These are phyloP conservation scores for Eubasilissa regina DNA, from an alignment of 1,140 invertebrate species.

Conservation along the genomic window DNA sequence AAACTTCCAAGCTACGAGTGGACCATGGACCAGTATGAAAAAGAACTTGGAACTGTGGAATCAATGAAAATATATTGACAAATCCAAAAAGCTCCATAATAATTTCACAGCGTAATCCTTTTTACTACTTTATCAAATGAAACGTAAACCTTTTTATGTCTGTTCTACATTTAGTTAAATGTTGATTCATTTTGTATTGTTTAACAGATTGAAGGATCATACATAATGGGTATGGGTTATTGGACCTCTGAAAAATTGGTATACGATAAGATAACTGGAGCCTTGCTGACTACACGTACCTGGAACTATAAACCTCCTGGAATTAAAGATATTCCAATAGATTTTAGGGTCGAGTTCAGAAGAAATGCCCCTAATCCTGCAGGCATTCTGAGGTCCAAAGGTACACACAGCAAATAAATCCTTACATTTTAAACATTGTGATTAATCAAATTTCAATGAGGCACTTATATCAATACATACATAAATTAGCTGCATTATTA, in stretches of 20 bases:
- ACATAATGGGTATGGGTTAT: conserved; percentile 84
- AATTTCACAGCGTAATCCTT: no score
- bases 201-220: conserved; percentile 82
- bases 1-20: no score
- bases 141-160: no score
- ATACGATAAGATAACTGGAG: conserved; percentile 75
- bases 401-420: conserved; percentile 65
- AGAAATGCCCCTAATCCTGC: conserved; percentile 77
- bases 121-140: no score
- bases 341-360: conserved; percentile 79
- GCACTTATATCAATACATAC: not conserved
- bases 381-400: conserved; percentile 82
- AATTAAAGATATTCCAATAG: conserved; percentile 81
- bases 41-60: no score
- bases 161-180: not conserved
- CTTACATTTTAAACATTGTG: conserved; percentile 7
- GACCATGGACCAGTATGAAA: no score
- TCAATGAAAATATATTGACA: no score
- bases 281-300: conserved; percentile 77
- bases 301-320: conserved; percentile 85
- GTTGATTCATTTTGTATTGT: conserved; percentile 8
- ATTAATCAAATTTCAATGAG: not conserved
- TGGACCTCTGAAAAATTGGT: conserved; percentile 79
- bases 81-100: no score
- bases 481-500: no score